phyloP scores from a whole-genome alignment of 2,113 vertebrate species.

The Laticauda colubrina region DNA sequence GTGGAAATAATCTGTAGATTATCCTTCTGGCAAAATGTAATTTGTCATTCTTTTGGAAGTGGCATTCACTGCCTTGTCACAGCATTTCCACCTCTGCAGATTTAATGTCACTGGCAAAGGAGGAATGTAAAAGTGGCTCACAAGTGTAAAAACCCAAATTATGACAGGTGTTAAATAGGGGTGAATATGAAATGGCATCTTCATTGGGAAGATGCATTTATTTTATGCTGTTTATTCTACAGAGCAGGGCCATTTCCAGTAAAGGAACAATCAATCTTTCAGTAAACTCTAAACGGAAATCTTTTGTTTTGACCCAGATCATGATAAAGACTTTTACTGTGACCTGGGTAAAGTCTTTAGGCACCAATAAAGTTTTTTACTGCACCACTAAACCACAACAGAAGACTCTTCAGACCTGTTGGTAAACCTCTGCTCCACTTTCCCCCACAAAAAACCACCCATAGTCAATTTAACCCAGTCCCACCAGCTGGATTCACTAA shows the following conservation, averaged over 20 bases:
- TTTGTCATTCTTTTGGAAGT: background rate
- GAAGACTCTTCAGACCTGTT: too few species aligned
- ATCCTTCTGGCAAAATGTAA: background rate
- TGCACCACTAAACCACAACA: too few species aligned
- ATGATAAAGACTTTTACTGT: too few species aligned
- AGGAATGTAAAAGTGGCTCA: background rate
- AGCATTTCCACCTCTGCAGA: background rate
- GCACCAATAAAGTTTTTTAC: too few species aligned
- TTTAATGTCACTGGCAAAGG: background rate
- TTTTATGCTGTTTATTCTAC: background rate
- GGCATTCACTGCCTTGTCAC: background rate
- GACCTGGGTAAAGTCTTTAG: too few species aligned
- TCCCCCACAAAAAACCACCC: too few species aligned
- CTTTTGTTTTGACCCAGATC: background rate
- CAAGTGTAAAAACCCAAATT: background rate
- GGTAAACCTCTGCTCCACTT: too few species aligned
- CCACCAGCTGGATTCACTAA: too few species aligned
- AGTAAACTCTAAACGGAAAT: constrained; percentile 4
- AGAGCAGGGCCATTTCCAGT: background rate
- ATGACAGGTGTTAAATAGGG: background rate
- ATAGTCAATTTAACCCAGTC: too few species aligned
- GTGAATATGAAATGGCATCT: background rate
- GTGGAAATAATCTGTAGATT: background rate
- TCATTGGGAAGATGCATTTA: background rate
- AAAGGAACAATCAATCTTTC: background rate